Evolutionary conservation across 2,113 vertebrate genomes (phyloP).

Genomic region (Macquaria australasica): DNA sequence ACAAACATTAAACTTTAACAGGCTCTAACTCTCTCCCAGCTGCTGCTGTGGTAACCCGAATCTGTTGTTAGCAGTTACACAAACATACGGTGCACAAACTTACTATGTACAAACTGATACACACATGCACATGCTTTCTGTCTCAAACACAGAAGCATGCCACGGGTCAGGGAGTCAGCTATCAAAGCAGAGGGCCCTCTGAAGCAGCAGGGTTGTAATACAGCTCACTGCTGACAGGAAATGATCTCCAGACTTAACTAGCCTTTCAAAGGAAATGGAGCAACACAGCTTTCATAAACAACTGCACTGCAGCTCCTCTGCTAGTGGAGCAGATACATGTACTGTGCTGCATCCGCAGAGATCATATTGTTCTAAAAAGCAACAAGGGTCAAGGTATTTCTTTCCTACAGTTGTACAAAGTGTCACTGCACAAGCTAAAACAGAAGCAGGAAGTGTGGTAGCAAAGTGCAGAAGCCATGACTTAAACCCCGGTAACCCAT

Average conservation of each 20-base stretch:
- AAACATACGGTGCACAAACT: neutral
- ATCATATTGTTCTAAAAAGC: neutral
- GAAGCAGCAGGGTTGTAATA: constrained; percentile 53
- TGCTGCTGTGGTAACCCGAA: constrained; percentile 64
- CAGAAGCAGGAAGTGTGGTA: neutral
- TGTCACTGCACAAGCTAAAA: neutral
- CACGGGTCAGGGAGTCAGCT: constrained; percentile 51
- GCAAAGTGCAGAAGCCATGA: neutral
- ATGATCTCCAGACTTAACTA: constrained; percentile 66
- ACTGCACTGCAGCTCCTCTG: constrained; percentile 15
- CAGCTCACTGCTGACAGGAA: constrained; percentile 66
- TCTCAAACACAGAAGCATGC: constrained; percentile 20
- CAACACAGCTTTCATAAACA: constrained; percentile 35
- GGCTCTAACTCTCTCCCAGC: constrained; percentile 45
- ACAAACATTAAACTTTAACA: constrained; percentile 82
- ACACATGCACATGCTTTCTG: constrained; percentile 40
- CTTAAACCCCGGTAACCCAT: neutral
- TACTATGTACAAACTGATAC: neutral
- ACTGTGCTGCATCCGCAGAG: neutral
- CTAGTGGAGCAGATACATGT: neutral
- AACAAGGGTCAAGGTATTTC: neutral
- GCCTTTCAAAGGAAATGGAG: constrained; percentile 64
- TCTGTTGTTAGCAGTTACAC: constrained; percentile 44
- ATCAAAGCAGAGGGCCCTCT: constrained; percentile 59
- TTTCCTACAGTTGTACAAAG: neutral